Conservation (phyloP, 2,797 vertebrate genomes). For the Simalia tracyae region DNA sequence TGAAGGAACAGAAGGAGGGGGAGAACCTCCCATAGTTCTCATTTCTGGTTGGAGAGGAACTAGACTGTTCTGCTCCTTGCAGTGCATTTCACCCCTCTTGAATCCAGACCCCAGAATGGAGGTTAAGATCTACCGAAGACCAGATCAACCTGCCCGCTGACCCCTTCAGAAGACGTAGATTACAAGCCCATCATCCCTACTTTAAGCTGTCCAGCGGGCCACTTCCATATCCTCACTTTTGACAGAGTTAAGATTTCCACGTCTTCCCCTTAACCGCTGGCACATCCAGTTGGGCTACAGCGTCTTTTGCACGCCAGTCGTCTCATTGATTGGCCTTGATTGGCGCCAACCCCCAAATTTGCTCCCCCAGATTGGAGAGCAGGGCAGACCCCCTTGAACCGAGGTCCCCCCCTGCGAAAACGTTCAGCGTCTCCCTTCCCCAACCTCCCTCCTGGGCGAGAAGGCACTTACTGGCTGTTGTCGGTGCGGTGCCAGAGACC, state of each 20-base stretch:
- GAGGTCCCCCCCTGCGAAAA: too few relatives aligned
- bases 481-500: accelerated
- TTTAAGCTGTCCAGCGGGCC: neutral
- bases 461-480: neutral
- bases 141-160: neutral
- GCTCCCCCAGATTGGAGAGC: neutral
- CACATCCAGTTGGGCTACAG: too few relatives aligned
- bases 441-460: neutral
- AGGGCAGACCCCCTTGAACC: neutral
- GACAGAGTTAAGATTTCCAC: neutral
- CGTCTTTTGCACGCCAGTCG: too few relatives aligned
- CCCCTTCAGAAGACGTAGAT: neutral
- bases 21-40: neutral
- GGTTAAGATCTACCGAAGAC: neutral
- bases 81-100: neutral
- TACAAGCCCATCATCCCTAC: neutral
- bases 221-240: neutral
- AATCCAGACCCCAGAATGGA: neutral
- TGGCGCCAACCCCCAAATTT: neutral
- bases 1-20: neutral
- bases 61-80: neutral
- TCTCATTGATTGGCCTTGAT: neutral
- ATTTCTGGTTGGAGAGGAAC: neutral
- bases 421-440: neutral
- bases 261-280: neutral